These are phyloP conservation scores for Apamea crenata DNA, from an alignment of 2,888 invertebrate genomes.

Conservation along the genomic window DNA sequence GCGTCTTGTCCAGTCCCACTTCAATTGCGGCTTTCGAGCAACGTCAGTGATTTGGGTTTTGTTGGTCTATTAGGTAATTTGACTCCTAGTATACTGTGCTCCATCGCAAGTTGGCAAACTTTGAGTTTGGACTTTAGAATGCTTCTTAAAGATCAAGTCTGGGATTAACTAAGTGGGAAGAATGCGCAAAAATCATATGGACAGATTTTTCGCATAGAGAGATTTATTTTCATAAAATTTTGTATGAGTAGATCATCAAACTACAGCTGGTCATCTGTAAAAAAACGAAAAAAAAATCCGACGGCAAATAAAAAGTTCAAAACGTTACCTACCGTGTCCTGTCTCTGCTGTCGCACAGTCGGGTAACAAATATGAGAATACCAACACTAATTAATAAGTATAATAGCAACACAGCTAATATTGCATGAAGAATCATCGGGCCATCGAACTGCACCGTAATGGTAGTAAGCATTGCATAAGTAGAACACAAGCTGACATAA, in stretches of 20 bases:
- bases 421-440: conserved; percentile 71
- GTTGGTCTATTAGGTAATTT: not conserved
- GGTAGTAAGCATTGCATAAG: conserved; percentile 86
- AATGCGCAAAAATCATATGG: not conserved
- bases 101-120: not conserved
- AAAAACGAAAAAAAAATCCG: not conserved
- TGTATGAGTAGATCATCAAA: not conserved
- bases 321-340: not conserved
- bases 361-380: not conserved
- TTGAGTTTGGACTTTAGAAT: not conserved
- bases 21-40: not conserved
- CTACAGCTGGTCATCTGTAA: not conserved
- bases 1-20: not conserved
- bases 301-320: not conserved
- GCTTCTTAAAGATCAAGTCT: not conserved
- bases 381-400: too few species aligned
- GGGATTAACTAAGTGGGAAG: too few species aligned
- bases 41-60: not conserved
- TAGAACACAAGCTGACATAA: conserved; percentile 90
- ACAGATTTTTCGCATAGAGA: not conserved
- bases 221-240: not conserved
- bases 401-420: conserved; percentile 16
- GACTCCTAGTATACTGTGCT: not conserved
- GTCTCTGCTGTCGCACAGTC: not conserved
- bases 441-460: conserved; percentile 87